Percentiles rank a stretch among this genome's conserved stretches.
Evolutionary conservation across 2,888 invertebrate species (phyloP).

Genomic region (Drosophila helvetica): DNA sequence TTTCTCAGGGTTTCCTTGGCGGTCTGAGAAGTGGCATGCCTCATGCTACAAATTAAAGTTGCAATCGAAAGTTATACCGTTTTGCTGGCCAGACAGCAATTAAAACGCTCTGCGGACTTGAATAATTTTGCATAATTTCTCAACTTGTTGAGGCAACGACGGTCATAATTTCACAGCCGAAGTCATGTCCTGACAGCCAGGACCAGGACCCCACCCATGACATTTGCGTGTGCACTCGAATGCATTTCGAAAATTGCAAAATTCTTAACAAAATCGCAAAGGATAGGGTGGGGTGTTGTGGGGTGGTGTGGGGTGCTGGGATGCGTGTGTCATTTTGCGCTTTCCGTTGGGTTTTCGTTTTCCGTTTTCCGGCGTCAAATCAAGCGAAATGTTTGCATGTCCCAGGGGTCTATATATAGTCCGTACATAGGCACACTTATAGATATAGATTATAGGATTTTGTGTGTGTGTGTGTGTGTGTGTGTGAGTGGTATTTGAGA

Average conservation of each 20-base stretch:
- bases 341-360: conserved; percentile 13
- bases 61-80: conserved; percentile 39
- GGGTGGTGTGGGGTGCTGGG: background rate
- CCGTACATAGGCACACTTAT: background rate
- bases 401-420: conserved; percentile 23
- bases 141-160: conserved; percentile 55
- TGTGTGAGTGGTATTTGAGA: conserved; percentile 23
- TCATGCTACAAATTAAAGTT: conserved; percentile 37
- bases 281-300: background rate
- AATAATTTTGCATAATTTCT: conserved; percentile 54
- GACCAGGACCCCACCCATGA: conserved; percentile 7
- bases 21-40: conserved; percentile 47
- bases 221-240: conserved; percentile 47
- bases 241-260: conserved; percentile 51
- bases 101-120: conserved; percentile 34
- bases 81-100: conserved; percentile 50
- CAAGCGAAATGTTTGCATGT: conserved; percentile 35
- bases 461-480: conserved; percentile 19
- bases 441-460: background rate
- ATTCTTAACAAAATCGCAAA: conserved; percentile 11
- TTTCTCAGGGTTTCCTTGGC: conserved; percentile 28
- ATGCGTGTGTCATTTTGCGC: conserved; percentile 38
- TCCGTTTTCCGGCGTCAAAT: conserved; percentile 21
- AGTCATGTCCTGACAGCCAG: conserved; percentile 21
- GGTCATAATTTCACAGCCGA: conserved; percentile 31